Percentiles rank a stretch among this genome's conserved stretches.
Conservation (phyloP, 2,113 vertebrate species). For the Melanostigma gelatinosum region DNA sequence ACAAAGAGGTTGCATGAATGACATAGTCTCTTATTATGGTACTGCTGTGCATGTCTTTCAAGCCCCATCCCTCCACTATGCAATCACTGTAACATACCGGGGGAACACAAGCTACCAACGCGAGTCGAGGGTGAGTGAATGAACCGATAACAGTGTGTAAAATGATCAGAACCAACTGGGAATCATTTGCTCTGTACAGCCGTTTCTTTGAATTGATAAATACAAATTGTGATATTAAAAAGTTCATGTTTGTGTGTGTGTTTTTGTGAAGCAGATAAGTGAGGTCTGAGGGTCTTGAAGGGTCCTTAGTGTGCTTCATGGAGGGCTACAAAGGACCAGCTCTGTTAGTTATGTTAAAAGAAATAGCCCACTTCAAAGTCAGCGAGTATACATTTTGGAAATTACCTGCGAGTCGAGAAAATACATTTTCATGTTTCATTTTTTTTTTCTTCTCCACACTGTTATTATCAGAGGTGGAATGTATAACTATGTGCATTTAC, state of each 20-base stretch:
- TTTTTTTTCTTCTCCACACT: neutral
- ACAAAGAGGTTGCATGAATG: constrained; percentile 75
- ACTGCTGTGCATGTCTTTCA: constrained; percentile 76
- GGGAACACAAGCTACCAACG: constrained; percentile 63
- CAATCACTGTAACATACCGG: constrained; percentile 70
- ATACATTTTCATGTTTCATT: neutral
- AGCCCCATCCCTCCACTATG: constrained; percentile 67
- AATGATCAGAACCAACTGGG: constrained; percentile 57
- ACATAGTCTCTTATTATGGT: constrained; percentile 63
- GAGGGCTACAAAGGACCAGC: neutral
- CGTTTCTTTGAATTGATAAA: constrained; percentile 77
- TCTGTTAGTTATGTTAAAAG: neutral
- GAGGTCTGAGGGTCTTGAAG: neutral
- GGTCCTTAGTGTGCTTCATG: neutral
- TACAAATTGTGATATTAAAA: constrained; percentile 77
- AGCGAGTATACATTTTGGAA: neutral
- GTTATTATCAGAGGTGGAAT: neutral
- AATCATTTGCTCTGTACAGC: constrained; percentile 74
- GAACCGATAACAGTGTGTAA: constrained; percentile 64
- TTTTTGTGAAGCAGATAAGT: constrained; percentile 23
- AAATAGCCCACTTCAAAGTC: neutral
- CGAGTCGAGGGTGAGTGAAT: constrained; percentile 67
- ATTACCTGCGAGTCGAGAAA: neutral
- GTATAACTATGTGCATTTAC: too few species aligned
- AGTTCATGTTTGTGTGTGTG: constrained; percentile 20